Base-by-base conservation (phyloP, 2,888 invertebrate species). In the Cheilosia grossa region DNA sequence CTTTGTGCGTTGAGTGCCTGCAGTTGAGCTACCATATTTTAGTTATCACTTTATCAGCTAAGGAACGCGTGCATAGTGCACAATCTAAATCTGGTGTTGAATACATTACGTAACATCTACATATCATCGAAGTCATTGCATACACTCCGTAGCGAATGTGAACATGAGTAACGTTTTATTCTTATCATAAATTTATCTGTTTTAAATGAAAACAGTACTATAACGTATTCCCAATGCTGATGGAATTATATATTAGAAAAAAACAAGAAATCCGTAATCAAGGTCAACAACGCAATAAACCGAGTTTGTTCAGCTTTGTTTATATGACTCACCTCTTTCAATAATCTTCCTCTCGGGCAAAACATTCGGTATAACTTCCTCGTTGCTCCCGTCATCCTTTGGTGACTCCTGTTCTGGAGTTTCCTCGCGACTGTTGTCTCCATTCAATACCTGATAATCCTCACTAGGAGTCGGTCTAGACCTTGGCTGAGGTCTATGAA, bases 341-440 rank as follows among this genome's bases (percentile, higher is more conserved):
- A 90, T 87, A 7, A 88, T 87, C 78, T 89, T 90, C 1, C 92
- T 89, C 40, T 90, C 90, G 4, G 91, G 91, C 79, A 92, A 74
- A 24, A 88, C 87, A 70, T 90, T 89, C 2, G 89, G 87, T 49
- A 90, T 89, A 61, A 89, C 40, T 58, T 82, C 90, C 74, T 90
- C 90, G 49, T 90, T 89, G 24, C 88, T 89, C 5, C 90, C 90
- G 78, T 90, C 90, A 0, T 89, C 87, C 75, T 90, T 90, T 54
- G 90, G 89, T 37, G 89, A 82, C 24, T 96, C 97, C 88, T 94
- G 94, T 82, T 95, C 96, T 15, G 95, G 95, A 5, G 94, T 94
- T n/a, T 89, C 49, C 91, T 93, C 89, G 90, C 88, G 80, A 72
- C 89, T 90, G 2, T 88, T 89, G 4, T 88, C 88, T 0, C 88